Conservation (phyloP, 2,797 vertebrate genomes). For the Discoglossus pictus region DNA sequence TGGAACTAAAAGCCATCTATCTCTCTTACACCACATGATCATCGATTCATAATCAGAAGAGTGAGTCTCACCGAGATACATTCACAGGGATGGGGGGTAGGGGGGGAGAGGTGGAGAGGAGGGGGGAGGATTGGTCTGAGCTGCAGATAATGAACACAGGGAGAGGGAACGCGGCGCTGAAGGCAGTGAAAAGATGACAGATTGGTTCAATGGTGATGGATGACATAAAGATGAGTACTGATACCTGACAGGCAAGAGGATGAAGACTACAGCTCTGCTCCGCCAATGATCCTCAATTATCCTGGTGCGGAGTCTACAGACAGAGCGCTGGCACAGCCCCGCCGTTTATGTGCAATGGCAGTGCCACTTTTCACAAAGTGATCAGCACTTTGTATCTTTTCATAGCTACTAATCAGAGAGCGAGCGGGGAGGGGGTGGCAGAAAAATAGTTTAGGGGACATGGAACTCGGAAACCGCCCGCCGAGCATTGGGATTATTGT, state of each 20-base stretch:
- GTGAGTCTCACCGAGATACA: slow-evolving; percentile 84
- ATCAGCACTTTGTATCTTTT: slow-evolving; percentile 61
- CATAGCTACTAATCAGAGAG: slow-evolving; percentile 61
- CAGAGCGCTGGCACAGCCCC: slow-evolving; percentile 67
- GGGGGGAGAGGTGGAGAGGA: slow-evolving; percentile 59
- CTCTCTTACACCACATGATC: slow-evolving; percentile 99
- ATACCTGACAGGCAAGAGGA: slow-evolving; percentile 90
- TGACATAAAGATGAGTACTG: slow-evolving; percentile 85
- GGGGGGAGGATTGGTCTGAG: slow-evolving; percentile 67
- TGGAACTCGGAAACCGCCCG: too few species aligned
- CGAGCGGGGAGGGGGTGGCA: slow-evolving; percentile 16
- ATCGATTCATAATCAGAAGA: slow-evolving; percentile 98
- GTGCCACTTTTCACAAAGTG: slow-evolving; percentile 56
- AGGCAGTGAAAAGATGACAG: slow-evolving; percentile 80
- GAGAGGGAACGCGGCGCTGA: slow-evolving; percentile 81
- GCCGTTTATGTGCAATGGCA: slow-evolving; percentile 71
- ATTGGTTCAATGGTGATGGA: slow-evolving; percentile 90
- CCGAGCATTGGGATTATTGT: too few species aligned
- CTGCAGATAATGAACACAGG: slow-evolving; percentile 91
- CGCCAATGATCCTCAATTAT: slow-evolving; percentile 88
- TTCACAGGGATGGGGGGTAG: slow-evolving; percentile 69
- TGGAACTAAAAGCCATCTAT: slow-evolving; percentile 98
- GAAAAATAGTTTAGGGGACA: too few species aligned
- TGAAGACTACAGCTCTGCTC: slow-evolving; percentile 86
- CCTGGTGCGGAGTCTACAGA: slow-evolving; percentile 74